Evolutionary conservation across 1,140 invertebrate genomes (phyloP).

Genomic region (Brachionus manjavacas): DNA sequence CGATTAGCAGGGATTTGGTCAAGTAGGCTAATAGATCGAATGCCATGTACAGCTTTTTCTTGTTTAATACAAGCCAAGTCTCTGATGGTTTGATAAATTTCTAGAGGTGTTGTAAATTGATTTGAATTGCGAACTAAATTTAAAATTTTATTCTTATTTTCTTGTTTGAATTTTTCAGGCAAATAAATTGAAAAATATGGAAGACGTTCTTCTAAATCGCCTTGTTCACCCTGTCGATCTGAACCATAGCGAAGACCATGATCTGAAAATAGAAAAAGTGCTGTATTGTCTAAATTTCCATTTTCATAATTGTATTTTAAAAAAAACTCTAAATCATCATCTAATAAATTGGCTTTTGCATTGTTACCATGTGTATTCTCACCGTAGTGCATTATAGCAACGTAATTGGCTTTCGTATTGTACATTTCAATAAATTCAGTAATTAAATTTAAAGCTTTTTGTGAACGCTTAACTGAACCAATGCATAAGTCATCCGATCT

Average conservation of each 20-base stretch:
- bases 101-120: not conserved
- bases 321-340: slow-evolving; percentile 68
- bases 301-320: slow-evolving; percentile 56
- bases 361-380: slow-evolving; percentile 78
- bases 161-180: slow-evolving; percentile 65
- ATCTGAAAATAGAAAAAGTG: slow-evolving; percentile 79
- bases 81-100: not conserved
- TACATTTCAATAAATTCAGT: slow-evolving; percentile 64
- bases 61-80: not conserved
- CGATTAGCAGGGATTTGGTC: slow-evolving; percentile 62
- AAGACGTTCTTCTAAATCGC: slow-evolving; percentile 76
- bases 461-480: slow-evolving; percentile 70
- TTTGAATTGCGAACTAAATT: slow-evolving; percentile 60
- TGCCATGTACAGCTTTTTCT: not conserved
- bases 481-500: slow-evolving; percentile 63
- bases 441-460: slow-evolving; percentile 66
- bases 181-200: slow-evolving; percentile 76
- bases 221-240: slow-evolving; percentile 72
- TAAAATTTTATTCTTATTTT: slow-evolving; percentile 62
- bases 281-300: slow-evolving; percentile 68
- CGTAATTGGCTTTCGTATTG: slow-evolving; percentile 69
- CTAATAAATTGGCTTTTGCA: slow-evolving; percentile 69
- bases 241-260: slow-evolving; percentile 74
- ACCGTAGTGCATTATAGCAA: slow-evolving; percentile 75
- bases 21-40: slow-evolving; percentile 62